phyloP scores from a whole-genome alignment of 2,113 vertebrate genomes.

The Ariopsis seemanni region DNA sequence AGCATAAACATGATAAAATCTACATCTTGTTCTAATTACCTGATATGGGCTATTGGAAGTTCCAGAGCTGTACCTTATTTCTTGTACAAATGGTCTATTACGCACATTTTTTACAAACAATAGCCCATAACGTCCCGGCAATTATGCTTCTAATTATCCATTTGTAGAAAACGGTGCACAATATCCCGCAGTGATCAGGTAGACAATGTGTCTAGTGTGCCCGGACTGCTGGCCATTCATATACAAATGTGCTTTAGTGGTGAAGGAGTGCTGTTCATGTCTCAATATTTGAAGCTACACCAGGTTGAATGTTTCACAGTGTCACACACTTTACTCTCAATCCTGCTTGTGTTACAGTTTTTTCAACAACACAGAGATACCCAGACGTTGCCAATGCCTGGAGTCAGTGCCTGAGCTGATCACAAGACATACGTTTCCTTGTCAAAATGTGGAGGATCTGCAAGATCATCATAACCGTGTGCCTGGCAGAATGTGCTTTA shows the following conservation, averaged over 20 bases:
- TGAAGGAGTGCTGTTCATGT: conserved; percentile 18
- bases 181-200: conserved; percentile 39
- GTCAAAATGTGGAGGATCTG: conserved; percentile 64
- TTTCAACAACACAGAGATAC: conserved; percentile 34
- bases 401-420: conserved; percentile 60
- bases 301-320: conserved; percentile 1
- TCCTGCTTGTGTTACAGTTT: conserved; percentile 30
- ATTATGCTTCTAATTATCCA: conserved; percentile 43
- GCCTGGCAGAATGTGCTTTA: conserved; percentile 49
- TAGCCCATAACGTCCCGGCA: conserved; percentile 35
- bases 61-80: conserved; percentile 61
- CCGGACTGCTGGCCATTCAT: conserved; percentile 30
- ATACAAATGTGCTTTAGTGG: conserved; percentile 32
- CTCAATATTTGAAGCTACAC: conserved; percentile 19
- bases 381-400: conserved; percentile 63
- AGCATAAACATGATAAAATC: background rate
- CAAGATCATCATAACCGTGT: conserved; percentile 61
- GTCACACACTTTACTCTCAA: conserved; percentile 6
- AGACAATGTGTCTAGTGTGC: conserved; percentile 22
- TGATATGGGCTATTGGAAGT: background rate
- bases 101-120: conserved; percentile 55
- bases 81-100: conserved; percentile 60
- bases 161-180: conserved; percentile 31
- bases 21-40: background rate
- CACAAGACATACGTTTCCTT: conserved; percentile 30